Evolutionary conservation across 2,113 vertebrate species (phyloP).

Genomic region (Anguilla rostrata): DNA sequence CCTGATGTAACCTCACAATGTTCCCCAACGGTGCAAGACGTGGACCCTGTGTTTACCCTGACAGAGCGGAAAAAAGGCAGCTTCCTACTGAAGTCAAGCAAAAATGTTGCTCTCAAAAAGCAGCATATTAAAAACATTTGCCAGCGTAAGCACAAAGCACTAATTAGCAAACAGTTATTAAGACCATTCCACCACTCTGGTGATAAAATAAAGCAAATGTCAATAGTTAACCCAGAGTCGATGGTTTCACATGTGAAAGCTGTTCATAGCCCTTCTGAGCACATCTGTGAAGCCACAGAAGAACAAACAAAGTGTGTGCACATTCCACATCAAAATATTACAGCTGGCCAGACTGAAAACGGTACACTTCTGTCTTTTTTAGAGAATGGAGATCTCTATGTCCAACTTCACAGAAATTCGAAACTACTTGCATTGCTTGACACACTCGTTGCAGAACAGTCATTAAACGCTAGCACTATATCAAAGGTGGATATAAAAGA

Average conservation of each 20-base stretch:
- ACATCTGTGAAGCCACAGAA: background rate
- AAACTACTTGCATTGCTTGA: conserved; percentile 52
- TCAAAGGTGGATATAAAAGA: conserved; percentile 54
- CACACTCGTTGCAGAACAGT: conserved; percentile 50
- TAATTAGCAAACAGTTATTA: background rate
- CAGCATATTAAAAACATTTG: background rate
- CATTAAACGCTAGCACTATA: conserved; percentile 41
- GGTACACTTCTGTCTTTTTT: conserved; percentile 63
- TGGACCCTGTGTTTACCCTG: background rate
- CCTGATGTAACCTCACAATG: background rate
- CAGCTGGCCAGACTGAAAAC: conserved; percentile 59
- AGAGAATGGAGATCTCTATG: conserved; percentile 62
- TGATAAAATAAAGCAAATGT: background rate
- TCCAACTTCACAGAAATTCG: conserved; percentile 61
- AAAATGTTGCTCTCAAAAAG: background rate
- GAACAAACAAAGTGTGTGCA: background rate
- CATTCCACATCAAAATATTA: conserved; percentile 44
- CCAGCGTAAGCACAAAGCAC: background rate
- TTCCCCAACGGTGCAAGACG: background rate
- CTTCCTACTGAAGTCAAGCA: background rate
- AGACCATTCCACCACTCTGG: background rate
- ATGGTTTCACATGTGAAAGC: background rate
- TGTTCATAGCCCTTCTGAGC: background rate
- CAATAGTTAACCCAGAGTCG: background rate
- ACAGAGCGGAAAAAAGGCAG: background rate